These are phyloP conservation scores for Hedychridium roseum DNA, from an alignment of 2,888 invertebrate genomes.

Conservation along the genomic window DNA sequence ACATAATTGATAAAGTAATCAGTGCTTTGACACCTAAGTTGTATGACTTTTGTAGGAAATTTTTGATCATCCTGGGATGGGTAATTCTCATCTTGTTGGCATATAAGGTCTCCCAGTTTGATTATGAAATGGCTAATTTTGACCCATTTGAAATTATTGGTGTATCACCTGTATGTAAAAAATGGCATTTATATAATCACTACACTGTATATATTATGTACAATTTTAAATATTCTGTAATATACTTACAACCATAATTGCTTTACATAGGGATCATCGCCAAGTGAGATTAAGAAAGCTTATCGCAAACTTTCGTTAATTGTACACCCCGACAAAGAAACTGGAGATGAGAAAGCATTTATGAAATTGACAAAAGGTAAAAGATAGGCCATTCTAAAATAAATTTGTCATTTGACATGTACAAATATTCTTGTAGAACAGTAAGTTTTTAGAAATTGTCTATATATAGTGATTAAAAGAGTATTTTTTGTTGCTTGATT, in stretches of 20 bases:
- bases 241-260: neutral
- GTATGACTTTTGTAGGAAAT: constrained; percentile 74
- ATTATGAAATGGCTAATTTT: constrained; percentile 98
- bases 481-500: constrained; percentile 1
- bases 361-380: constrained; percentile 96
- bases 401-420: constrained; percentile 2
- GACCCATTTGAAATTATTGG: constrained; percentile 97
- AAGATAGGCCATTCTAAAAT: constrained; percentile 25
- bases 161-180: constrained; percentile 75
- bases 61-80: constrained; percentile 85
- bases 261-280: constrained; percentile 75
- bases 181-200: neutral
- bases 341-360: constrained; percentile 96
- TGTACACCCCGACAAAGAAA: constrained; percentile 97
- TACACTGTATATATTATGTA: neutral
- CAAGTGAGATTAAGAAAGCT: constrained; percentile 91
- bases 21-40: too few relatives aligned
- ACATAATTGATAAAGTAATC: constrained; percentile 3
- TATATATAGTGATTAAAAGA: constrained; percentile 3
- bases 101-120: constrained; percentile 94
- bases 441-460: constrained; percentile 7
- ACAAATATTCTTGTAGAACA: constrained; percentile 4
- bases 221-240: too few relatives aligned
- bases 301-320: constrained; percentile 93
- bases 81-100: constrained; percentile 80